Conservation (phyloP, 2,113 vertebrate species). For the Symphodus melops region DNA sequence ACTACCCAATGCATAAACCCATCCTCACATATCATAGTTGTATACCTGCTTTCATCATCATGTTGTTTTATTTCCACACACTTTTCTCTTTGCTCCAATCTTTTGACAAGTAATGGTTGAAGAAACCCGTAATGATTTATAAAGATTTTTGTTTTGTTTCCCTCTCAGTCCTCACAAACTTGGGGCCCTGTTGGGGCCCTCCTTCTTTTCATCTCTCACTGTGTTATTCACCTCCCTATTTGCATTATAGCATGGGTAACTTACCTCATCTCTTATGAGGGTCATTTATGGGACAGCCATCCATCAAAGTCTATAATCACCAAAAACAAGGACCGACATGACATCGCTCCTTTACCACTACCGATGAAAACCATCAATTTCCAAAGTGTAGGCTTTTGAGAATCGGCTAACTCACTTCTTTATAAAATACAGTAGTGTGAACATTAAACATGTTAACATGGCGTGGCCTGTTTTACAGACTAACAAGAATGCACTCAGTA, state of each 20-base stretch:
- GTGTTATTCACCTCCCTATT: constrained; percentile 3
- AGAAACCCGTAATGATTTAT: neutral
- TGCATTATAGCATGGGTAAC: neutral
- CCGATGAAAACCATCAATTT: too few relatives aligned
- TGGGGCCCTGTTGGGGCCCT: constrained; percentile 3
- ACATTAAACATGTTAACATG: too few relatives aligned
- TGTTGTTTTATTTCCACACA: constrained; percentile 12
- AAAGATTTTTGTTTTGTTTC: neutral
- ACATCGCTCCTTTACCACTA: too few relatives aligned
- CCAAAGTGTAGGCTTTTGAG: too few relatives aligned
- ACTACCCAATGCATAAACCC: constrained; percentile 20
- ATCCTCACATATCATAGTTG: constrained; percentile 10
- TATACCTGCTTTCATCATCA: constrained; percentile 22
- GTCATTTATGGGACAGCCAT: constrained; percentile 24
- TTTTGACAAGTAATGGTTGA: neutral
- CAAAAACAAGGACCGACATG: neutral
- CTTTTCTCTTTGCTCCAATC: constrained; percentile 14
- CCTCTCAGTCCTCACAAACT: neutral
- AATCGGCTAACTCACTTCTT: too few relatives aligned
- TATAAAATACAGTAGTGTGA: too few relatives aligned
- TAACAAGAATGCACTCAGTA: too few relatives aligned
- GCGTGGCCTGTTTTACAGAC: too few relatives aligned
- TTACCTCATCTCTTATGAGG: neutral
- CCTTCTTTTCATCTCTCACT: constrained; percentile 21
- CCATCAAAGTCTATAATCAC: neutral